These are phyloP conservation scores for Microtus montanus DNA, from an alignment of 2,113 vertebrate genomes.

Conservation along the genomic window DNA sequence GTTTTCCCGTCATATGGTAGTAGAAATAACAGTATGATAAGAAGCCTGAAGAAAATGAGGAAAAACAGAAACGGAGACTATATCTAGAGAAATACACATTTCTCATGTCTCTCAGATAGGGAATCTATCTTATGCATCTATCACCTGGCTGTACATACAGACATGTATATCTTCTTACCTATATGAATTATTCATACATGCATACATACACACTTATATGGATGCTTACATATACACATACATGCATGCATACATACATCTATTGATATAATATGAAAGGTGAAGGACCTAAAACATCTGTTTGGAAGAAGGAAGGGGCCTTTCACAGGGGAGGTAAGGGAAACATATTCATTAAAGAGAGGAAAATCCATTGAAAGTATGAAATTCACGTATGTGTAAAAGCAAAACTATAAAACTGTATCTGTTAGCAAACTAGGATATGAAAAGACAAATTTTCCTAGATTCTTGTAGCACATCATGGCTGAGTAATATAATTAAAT, in stretches of 20 bases:
- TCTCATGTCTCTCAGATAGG: background rate
- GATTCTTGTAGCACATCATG: background rate
- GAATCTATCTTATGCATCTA: background rate
- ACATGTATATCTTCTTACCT: background rate
- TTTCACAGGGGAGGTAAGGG: background rate
- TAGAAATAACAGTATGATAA: background rate
- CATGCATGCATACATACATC: background rate
- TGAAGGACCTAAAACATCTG: background rate
- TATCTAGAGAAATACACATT: background rate
- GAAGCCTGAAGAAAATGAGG: background rate
- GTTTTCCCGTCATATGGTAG: background rate
- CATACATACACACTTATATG: background rate
- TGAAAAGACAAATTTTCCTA: background rate
- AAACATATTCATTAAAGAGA: background rate
- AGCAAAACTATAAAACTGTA: background rate
- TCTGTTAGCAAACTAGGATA: background rate
- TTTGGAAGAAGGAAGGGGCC: background rate
- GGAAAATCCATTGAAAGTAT: background rate
- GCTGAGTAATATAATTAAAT: background rate
- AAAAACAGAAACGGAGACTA: background rate
- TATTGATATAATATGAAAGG: background rate
- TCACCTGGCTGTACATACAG: background rate
- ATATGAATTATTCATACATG: background rate
- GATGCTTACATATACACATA: background rate
- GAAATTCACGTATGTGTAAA: background rate